Base-by-base conservation (phyloP, 2,888 invertebrate genomes). In the Aspidiotus rigidus region DNA sequence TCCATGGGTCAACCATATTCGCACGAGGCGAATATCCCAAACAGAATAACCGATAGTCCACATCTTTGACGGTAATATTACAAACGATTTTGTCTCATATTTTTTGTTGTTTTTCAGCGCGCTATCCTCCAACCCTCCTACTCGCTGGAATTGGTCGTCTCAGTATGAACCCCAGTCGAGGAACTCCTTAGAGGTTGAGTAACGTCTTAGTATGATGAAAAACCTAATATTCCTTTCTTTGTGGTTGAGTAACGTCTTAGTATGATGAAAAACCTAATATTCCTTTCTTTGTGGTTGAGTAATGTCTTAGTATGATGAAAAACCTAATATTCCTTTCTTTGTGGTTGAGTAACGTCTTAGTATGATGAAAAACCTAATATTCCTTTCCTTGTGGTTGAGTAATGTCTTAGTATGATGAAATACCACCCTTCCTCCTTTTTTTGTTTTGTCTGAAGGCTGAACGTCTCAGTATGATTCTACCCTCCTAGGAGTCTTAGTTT, bases 111-210 rank as follows among this genome's bases (percentile, higher is more conserved):
- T 5, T 28, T 49, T 13, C 49, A 49, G 49, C 49, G 49, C 49
- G 49, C 49, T 49, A 49, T 49, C 11, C 49, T 49, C 49, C 49
- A 13, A 49, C 49, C 49, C 49, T 44, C 49, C 49, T 44, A 44
- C 49, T 44, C 49, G 49, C 49, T 44, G 49, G 49, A 44, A 44
- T 44, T 44, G 49, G 49, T 44, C 49, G 49, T 44, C 49, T 44
- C 49, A 44, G 49, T 44, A 44, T 44, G 49, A 44, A 44, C 49
- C 49, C 49, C 49, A 44, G 49, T 44, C 11, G 49, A 44, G 49
- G 49, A 44, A 44, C 49, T 44, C 49, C 49, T n/a, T n/a, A n/a
- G n/a, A n/a, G n/a, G n/a, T n/a, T n/a, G n/a, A n/a, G n/a, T n/a
- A n/a, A n/a, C n/a, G n/a, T n/a, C n/a, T n/a, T n/a, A n/a, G n/a